phyloP scores from a whole-genome alignment of 2,113 vertebrate species.

The Talpa occidentalis region DNA sequence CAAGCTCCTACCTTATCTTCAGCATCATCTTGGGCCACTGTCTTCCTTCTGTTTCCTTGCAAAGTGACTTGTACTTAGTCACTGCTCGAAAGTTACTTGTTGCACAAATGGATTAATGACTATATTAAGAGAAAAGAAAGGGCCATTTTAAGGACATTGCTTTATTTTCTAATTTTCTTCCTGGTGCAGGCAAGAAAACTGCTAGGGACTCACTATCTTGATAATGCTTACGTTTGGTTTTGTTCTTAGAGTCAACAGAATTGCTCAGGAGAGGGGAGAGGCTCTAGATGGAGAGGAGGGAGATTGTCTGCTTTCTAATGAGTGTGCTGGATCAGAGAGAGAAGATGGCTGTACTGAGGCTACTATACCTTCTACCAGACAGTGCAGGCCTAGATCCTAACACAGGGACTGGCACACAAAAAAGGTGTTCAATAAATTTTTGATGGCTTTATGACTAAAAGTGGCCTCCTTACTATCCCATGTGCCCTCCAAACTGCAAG shows the following conservation, averaged over 20 bases:
- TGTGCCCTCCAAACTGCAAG: not conserved
- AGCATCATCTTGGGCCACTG: not conserved
- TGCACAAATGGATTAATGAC: not conserved
- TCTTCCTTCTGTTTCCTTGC: not conserved
- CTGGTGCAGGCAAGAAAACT: not conserved
- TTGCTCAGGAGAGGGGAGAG: not conserved
- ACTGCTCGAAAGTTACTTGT: not conserved
- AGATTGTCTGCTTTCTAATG: not conserved
- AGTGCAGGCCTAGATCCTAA: not conserved
- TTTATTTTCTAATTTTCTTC: constrained; percentile 11
- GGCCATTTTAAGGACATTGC: not conserved
- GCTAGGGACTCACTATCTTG: not conserved
- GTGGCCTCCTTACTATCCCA: not conserved
- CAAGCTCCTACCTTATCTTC: not conserved
- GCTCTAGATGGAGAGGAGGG: not conserved
- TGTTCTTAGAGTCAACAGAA: not conserved
- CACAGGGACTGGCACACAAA: not conserved
- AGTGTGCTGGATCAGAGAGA: not conserved
- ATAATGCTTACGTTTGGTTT: not conserved
- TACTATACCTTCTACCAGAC: not conserved
- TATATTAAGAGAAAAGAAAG: not conserved
- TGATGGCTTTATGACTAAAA: not conserved
- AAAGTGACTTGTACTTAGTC: not conserved
- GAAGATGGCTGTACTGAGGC: not conserved
- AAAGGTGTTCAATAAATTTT: not conserved